Conservation (phyloP, 2,888 invertebrate genomes). For the Cosmia pyralina region DNA sequence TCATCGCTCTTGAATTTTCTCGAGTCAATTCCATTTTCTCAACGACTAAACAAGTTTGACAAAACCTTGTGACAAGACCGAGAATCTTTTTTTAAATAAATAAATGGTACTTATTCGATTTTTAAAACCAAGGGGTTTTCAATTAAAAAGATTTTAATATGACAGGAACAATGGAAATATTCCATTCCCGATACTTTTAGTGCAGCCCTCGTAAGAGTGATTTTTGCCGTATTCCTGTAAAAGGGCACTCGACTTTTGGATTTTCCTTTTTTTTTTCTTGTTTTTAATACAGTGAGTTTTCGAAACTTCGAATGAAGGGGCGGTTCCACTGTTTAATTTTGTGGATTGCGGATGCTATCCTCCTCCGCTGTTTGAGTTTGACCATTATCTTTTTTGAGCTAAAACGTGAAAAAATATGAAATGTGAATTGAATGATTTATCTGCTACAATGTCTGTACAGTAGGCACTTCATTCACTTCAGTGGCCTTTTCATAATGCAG, state of each 20-base stretch:
- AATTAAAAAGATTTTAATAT: too few relatives aligned
- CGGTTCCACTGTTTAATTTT: not conserved
- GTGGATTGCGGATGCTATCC: not conserved
- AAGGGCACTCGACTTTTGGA: too few relatives aligned
- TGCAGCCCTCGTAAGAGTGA: not conserved
- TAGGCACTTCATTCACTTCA: not conserved
- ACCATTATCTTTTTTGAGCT: not conserved
- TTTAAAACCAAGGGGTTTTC: too few relatives aligned
- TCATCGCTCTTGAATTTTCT: too few relatives aligned
- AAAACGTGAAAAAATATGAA: not conserved
- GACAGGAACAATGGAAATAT: too few relatives aligned
- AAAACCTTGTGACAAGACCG: too few relatives aligned
- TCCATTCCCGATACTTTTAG: too few relatives aligned
- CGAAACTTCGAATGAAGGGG: not conserved
- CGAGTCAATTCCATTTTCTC: too few relatives aligned
- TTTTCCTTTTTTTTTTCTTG: not conserved
- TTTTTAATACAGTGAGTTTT: not conserved
- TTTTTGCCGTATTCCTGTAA: not conserved
- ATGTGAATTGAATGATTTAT: conserved; percentile 32
- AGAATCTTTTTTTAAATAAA: too few relatives aligned
- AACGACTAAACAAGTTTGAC: too few relatives aligned
- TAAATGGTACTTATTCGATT: too few relatives aligned
- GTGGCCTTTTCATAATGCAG: not conserved
- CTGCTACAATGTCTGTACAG: not conserved
- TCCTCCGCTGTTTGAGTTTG: not conserved